Percentiles rank a stretch among this genome's conserved stretches.
Evolutionary conservation across 2,113 vertebrate genomes (phyloP).

Genomic region (Reinhardtius hippoglossoides): DNA sequence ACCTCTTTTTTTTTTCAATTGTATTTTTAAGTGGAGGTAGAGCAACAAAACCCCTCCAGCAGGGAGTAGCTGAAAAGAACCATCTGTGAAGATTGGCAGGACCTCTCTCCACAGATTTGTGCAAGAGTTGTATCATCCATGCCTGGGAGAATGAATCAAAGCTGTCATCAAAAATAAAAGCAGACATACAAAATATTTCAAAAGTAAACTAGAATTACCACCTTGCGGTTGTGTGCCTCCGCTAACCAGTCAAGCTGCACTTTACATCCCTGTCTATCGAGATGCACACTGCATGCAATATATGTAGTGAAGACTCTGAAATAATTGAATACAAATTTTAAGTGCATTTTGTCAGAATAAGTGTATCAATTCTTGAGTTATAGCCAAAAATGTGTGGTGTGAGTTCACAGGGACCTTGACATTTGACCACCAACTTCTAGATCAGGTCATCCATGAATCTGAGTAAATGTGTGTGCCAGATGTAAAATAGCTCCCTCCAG

Average conservation of each 20-base stretch:
- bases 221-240: not conserved
- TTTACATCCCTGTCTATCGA: not conserved
- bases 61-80: not conserved
- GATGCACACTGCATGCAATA: not conserved
- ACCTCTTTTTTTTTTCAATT: not conserved
- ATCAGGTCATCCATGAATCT: not conserved
- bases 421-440: not conserved
- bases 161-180: constrained; percentile 2
- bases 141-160: not conserved
- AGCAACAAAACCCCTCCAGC: constrained; percentile 2
- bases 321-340: not conserved
- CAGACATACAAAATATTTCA: not conserved
- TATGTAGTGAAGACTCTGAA: not conserved
- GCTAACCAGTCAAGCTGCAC: not conserved
- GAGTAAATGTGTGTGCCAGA: not conserved
- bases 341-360: not conserved
- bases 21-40: constrained; percentile 1
- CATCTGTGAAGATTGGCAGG: constrained; percentile 1
- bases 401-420: not conserved
- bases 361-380: not conserved
- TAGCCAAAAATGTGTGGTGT: not conserved
- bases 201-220: not conserved
- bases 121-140: constrained; percentile 11
- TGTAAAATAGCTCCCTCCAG: not conserved
- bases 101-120: constrained; percentile 5